Evolutionary conservation across 1,140 invertebrate genomes (phyloP), one percentile per base, ranked within the genome.

Genomic region (Pseudomyrmex concolor): DNA sequence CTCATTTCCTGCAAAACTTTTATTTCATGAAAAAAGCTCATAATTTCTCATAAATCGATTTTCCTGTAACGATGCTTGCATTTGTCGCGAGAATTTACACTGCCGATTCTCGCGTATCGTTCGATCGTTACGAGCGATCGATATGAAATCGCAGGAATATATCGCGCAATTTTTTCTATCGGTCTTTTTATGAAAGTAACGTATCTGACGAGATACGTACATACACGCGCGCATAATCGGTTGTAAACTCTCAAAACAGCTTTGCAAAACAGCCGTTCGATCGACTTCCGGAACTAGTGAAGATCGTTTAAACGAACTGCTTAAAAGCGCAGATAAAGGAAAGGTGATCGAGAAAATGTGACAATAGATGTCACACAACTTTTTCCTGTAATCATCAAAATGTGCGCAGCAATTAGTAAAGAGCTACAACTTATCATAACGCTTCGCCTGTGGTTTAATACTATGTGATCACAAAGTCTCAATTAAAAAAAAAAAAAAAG

Each of bases 181-280:
- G 12, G 22, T 25, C 51, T 43, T 43, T 8, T 13, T n/a, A 7
- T 19, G 10, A 45, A 9, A 51, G 43, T n/a, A 15, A 57, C 55
- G 34, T 71, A 48, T 25, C 54, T 55, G 64, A 63, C 55, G 60
- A 54, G 68, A 72, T 63, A 84, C 80, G 15, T 54, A n/a, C 82
- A 72, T 67, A 63, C 48, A 45, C 45, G 19, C 15, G 45, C 70
- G 70, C 8, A 54, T 64, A 71, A 86, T 85, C 83, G 84, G 22
- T 71, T 66, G 71, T 81, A 82, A 85, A 86, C 57, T 54, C 5
- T 48, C 71, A 43, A 51, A 66, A 60, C 9, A 72, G n/a, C n/a
- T 9, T 1, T 12, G 25, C 17, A 45, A n/a, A n/a, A n/a, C 34
- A 17, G 68, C 15, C 17, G 34, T 60, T 70, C n/a, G 17, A 64